Base-by-base conservation (phyloP, 2,797 vertebrate species). In the Micromesistius poutassou region DNA sequence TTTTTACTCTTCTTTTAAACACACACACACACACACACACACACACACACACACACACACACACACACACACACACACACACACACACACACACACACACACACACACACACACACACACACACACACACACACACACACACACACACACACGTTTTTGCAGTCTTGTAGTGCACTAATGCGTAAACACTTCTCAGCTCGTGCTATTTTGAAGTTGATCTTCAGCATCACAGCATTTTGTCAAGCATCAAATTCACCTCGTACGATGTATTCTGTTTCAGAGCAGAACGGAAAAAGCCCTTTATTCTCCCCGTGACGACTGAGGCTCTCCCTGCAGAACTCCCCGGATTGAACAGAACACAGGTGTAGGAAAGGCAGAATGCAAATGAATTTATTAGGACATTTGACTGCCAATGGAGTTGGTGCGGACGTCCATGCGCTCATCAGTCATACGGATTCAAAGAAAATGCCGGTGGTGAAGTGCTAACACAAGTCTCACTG, bases 11-110 rank as follows among this genome's bases (percentile, higher is more conserved):
- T 7, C 76, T 71, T 70, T 79, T 82, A 33, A 33, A 33, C 33
- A 33, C 33, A 33, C 33, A 33, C 33, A 33, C 33, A 33, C 33
- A 33, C 33, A 33, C 84, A 40, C 82, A 77, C 85, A 92, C 88
- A 92, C 92, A 93, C 80, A 91, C 72, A 73, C 74, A 81, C 12
- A 74, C 77, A 73, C 78, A 74, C 78, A 79, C 77, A 74, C 84
- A 40, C 83, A 77, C 85, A 92, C 88, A 92, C 92, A 93, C 80
- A 91, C 89, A 92, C 94, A 95, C 91, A 97, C 35, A 73, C 22
- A 42, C 72, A 73, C 74, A 42, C 31, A 75, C 70, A 73, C 72
- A 74, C 62, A 73, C 35, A 73, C 36, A 28, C 72, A 42, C 74
- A 68, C 31, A 72, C 46, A 68, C 72, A 71, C 74, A 55, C 72